Evolutionary conservation across 2,797 vertebrate genomes (phyloP), one percentile per base, ranked within the genome.

Genomic region (Neosalanx taihuensis): DNA sequence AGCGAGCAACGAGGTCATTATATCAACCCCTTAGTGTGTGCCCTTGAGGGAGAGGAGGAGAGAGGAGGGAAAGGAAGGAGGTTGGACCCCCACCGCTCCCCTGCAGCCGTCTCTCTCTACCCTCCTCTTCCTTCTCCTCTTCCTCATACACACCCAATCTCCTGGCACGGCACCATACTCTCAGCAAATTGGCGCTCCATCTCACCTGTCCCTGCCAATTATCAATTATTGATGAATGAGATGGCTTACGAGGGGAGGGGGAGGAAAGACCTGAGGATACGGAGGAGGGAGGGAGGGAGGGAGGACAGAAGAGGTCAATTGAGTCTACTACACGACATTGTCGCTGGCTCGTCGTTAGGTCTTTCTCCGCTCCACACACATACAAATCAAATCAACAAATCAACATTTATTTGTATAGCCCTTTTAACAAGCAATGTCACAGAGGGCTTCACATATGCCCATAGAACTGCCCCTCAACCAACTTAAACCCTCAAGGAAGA

Each of bases 161-260:
- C 78, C 83, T 86, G 86, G 86, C 88, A 83, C 71, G 58, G 85
- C 79, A 89, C 84, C 88, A 79, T 75, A 88, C 88, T 89, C 86
- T 86, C 85, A 76, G 89, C 90, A 92, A 91, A 92, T 92, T 92
- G 90, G 86, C 88, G 90, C 89, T 92, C 90, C 88, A 86, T 91
- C 92, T 92, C 90, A 93, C 89, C 90, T 90, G 90, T 91, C 91
- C 87, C 76, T 72, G 87, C 81, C 89, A 90, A 90, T 92, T 90
- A 92, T 93, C 90, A 92, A 92, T 92, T 91, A 93, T 93, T 93
- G 90, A 92, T 90, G 90, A 93, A 92, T 91, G 90, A 90, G 87
- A 92, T 87, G 80, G 87, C 90, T 92, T 92, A 89, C 89, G 49
- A 76, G 80, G 78, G 79, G 78, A 74, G 70, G 35, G 0, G 46